phyloP scores from a whole-genome alignment of 2,888 invertebrate species.

The Lamellibrachia columna region DNA sequence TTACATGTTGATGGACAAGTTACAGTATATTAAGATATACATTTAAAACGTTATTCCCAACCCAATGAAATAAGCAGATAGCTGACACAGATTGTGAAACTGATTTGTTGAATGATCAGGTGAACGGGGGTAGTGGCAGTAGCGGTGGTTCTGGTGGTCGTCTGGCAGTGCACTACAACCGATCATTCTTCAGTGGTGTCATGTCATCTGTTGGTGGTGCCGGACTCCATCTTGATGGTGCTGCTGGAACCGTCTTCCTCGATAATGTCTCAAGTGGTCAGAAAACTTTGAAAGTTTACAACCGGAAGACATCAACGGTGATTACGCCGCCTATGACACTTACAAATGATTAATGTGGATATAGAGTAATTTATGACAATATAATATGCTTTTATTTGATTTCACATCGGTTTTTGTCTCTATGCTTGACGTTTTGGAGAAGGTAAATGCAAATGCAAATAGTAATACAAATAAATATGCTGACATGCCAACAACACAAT shows the following conservation, averaged over 20 bases:
- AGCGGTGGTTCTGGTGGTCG: slow-evolving; percentile 52
- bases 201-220: slow-evolving; percentile 46
- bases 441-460: too few species aligned
- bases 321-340: not conserved
- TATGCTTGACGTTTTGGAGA: too few species aligned
- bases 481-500: too few species aligned
- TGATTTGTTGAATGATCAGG: slow-evolving; percentile 36
- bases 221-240: slow-evolving; percentile 47
- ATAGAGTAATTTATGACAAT: too few species aligned
- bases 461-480: too few species aligned
- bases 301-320: slow-evolving; percentile 46
- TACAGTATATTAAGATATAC: too few species aligned
- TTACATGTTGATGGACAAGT: too few species aligned
- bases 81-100: too few species aligned
- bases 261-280: not conserved
- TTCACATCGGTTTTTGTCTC: too few species aligned
- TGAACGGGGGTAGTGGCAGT: slow-evolving; percentile 47
- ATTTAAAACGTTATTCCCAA: too few species aligned
- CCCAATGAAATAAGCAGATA: too few species aligned
- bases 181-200: slow-evolving; percentile 43
- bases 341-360: not conserved
- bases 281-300: slow-evolving; percentile 43
- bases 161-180: slow-evolving; percentile 41
- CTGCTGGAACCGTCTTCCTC: slow-evolving; percentile 49
- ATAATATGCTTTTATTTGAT: too few species aligned